A percentile compares a stretch with the other conserved stretches of the same genome.
These are phyloP conservation scores for Agrenia bidenticulata DNA, from an alignment of 2,888 invertebrate genomes.

Conservation along the genomic window DNA sequence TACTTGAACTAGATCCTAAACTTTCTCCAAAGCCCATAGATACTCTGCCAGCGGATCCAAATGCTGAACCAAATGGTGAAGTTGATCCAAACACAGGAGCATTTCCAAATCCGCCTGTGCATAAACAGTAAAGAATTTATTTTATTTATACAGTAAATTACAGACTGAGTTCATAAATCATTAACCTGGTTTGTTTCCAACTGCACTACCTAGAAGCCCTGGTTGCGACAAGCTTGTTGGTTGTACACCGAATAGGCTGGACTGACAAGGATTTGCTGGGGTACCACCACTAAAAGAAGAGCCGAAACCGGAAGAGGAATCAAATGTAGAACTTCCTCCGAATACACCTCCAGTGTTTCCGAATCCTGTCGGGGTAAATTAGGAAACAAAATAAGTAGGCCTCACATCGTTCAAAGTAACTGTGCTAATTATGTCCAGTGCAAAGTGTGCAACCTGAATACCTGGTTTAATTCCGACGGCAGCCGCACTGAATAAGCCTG, in stretches of 20 bases:
- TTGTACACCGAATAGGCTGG: slow-evolving; percentile 16
- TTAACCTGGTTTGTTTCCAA: background rate
- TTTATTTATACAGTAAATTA: slow-evolving; percentile 15
- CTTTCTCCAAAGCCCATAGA: slow-evolving; percentile 22
- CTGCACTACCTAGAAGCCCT: slow-evolving; percentile 21
- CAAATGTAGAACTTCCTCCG: background rate
- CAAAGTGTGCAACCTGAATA: too few species aligned
- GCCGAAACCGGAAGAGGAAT: background rate
- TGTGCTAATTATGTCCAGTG: too few species aligned
- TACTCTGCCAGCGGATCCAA: slow-evolving; percentile 17
- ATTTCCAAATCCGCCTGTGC: slow-evolving; percentile 37
- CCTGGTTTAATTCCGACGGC: too few species aligned
- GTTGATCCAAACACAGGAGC: slow-evolving; percentile 31
- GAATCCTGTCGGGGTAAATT: too few species aligned
- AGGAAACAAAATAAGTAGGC: background rate
- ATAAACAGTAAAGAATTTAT: too few species aligned
- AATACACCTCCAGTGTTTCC: too few species aligned
- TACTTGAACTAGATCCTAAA: slow-evolving; percentile 7
- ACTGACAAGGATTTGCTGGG: too few species aligned
- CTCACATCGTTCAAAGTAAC: slow-evolving; percentile 22
- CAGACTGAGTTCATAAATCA: slow-evolving; percentile 18
- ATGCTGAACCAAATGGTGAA: slow-evolving; percentile 34
- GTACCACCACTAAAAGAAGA: background rate
- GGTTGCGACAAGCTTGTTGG: slow-evolving; percentile 9
- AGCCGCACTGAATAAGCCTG: slow-evolving; percentile 9